A percentile compares a stretch with the other conserved stretches of the same genome.
These are phyloP conservation scores for Hylaeus volcanicus DNA, from an alignment of 1,140 invertebrate species.

Conservation along the genomic window DNA sequence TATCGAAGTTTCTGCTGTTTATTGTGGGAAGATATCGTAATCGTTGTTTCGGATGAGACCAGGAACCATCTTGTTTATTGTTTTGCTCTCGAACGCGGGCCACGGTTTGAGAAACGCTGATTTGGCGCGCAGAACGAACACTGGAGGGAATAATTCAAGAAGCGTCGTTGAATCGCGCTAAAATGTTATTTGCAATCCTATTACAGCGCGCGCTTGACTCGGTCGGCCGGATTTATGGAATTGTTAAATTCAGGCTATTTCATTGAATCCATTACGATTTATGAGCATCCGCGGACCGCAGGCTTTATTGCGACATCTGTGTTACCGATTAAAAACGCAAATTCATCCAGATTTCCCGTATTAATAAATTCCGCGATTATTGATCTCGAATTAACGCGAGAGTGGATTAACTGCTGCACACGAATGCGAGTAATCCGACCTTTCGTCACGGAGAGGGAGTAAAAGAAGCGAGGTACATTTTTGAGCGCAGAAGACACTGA, in stretches of 20 bases:
- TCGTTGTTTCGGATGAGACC: too few species aligned
- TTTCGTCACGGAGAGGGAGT: too few species aligned
- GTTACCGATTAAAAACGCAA: conserved; percentile 30
- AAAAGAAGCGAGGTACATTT: too few species aligned
- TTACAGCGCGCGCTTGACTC: conserved; percentile 17
- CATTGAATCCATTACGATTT: conserved; percentile 30
- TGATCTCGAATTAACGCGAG: neutral
- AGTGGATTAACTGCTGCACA: neutral
- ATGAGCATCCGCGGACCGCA: neutral
- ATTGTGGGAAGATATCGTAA: too few species aligned
- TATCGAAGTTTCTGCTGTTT: too few species aligned
- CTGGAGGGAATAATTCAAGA: conserved; percentile 27
- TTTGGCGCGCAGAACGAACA: neutral
- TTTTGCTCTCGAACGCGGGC: neutral
- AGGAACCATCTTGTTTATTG: too few species aligned
- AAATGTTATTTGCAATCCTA: conserved; percentile 41
- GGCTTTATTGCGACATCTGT: conserved; percentile 18
- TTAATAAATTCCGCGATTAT: conserved; percentile 9
- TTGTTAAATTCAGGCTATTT: conserved; percentile 36
- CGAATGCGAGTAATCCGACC: too few species aligned
- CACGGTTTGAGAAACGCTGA: neutral
- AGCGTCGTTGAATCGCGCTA: conserved; percentile 9
- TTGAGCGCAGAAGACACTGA: too few species aligned
- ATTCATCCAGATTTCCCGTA: neutral
- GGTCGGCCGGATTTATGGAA: conserved; percentile 28